Conservation (phyloP, 2,797 vertebrate genomes). For the Cyprinella venusta region DNA sequence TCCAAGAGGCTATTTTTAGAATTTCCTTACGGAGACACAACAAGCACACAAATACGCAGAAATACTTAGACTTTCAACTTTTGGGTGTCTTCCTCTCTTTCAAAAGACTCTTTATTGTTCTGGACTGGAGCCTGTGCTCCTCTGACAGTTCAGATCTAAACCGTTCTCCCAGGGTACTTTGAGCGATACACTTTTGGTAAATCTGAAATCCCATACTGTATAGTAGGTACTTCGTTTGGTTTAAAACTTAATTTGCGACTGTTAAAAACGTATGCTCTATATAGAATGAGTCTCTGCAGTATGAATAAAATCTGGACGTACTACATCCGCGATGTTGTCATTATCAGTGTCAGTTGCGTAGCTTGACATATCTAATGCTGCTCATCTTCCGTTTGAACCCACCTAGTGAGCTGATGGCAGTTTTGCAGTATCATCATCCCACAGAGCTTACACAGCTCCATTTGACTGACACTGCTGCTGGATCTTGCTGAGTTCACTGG, state of each 20-base stretch:
- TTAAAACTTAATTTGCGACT: too few species aligned
- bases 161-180: not conserved
- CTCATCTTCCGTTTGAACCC: not conserved
- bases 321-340: too few species aligned
- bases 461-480: constrained; percentile 13
- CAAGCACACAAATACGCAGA: not conserved
- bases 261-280: too few species aligned
- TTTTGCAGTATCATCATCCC: constrained; percentile 18
- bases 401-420: not conserved
- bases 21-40: constrained; percentile 36
- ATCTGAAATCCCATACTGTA: too few species aligned
- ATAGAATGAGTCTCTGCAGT: too few species aligned
- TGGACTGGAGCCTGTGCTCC: not conserved
- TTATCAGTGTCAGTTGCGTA: too few species aligned
- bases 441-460: not conserved
- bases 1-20: constrained; percentile 40
- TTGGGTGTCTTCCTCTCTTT: constrained; percentile 18
- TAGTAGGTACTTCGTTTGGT: too few species aligned
- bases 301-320: too few species aligned
- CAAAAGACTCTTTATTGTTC: constrained; percentile 33
- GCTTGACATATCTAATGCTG: too few species aligned
- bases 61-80: constrained; percentile 1
- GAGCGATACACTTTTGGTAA: not conserved
- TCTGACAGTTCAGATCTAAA: not conserved
- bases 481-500: constrained; percentile 31